Evolutionary conservation across 1,140 invertebrate genomes (phyloP).

Genomic region (Belonocnema kinseyi): DNA sequence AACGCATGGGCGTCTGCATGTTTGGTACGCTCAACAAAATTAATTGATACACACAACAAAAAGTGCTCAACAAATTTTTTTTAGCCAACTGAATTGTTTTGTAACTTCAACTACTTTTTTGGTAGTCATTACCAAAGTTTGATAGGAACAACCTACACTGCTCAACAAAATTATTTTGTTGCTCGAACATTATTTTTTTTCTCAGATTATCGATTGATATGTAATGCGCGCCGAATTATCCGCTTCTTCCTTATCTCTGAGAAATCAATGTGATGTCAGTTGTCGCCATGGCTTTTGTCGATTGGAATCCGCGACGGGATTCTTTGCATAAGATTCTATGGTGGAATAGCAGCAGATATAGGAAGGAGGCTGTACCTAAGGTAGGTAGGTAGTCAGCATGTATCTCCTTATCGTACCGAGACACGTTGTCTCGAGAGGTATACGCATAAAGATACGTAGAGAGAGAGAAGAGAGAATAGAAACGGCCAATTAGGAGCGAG

Average conservation of each 20-base stretch:
- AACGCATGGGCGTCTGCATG: too few relatives aligned
- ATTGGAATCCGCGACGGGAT: conserved; percentile 19
- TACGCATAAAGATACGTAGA: background rate
- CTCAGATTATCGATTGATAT: too few relatives aligned
- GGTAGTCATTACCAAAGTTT: too few relatives aligned
- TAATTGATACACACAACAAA: too few relatives aligned
- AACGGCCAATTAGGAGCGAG: conserved; percentile 38
- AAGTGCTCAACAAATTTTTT: too few relatives aligned
- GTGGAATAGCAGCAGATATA: conserved; percentile 9
- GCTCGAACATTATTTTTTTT: too few relatives aligned
- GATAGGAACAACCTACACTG: too few relatives aligned
- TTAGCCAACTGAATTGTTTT: too few relatives aligned
- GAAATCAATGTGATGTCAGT: conserved; percentile 17
- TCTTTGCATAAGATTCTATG: conserved; percentile 11
- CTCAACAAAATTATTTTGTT: too few relatives aligned
- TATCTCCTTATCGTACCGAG: conserved; percentile 18
- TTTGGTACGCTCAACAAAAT: too few relatives aligned
- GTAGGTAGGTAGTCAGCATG: background rate
- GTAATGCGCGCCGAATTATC: too few relatives aligned
- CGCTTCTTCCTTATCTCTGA: background rate
- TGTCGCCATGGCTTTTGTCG: conserved; percentile 20
- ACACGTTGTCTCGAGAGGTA: conserved; percentile 4
- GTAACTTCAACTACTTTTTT: too few relatives aligned
- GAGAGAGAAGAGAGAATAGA: conserved; percentile 33
- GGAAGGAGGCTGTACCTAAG: background rate